These are phyloP conservation scores for Coturnix japonica DNA, from an alignment of 2,113 vertebrate species.

Conservation along the genomic window DNA sequence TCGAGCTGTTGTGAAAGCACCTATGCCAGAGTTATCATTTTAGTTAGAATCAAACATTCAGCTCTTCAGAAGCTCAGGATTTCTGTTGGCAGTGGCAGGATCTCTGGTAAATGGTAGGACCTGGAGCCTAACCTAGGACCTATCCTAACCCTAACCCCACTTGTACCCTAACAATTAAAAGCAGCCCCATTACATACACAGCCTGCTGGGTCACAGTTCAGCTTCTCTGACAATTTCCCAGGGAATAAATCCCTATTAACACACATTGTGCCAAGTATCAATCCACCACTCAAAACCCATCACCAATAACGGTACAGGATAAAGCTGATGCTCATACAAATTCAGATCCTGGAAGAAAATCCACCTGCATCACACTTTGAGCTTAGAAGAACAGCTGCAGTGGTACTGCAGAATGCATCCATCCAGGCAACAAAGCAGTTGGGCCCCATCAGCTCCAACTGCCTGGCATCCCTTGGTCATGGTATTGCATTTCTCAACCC, in stretches of 20 bases:
- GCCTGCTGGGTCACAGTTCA: not conserved
- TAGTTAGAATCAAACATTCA: not conserved
- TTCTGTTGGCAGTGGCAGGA: not conserved
- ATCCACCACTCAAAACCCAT: not conserved
- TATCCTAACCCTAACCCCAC: too few species aligned
- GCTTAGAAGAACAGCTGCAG: not conserved
- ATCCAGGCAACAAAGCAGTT: accelerated
- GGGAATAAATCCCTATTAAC: not conserved
- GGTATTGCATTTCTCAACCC: not conserved
- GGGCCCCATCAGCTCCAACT: not conserved
- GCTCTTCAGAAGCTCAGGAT: not conserved
- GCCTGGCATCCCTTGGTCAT: not conserved
- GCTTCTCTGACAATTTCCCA: not conserved
- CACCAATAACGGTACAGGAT: not conserved
- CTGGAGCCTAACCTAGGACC: too few species aligned
- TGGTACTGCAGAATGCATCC: not conserved
- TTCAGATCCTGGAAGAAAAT: not conserved
- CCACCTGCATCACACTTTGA: not conserved
- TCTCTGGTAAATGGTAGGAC: not conserved
- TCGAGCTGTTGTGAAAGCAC: not conserved
- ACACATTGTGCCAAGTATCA: accelerated
- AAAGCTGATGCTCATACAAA: not conserved
- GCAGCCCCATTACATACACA: not conserved
- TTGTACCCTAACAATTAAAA: not conserved
- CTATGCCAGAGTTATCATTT: not conserved